Base-by-base conservation (phyloP, 2,797 vertebrate species). In the Buceros bicornis region DNA sequence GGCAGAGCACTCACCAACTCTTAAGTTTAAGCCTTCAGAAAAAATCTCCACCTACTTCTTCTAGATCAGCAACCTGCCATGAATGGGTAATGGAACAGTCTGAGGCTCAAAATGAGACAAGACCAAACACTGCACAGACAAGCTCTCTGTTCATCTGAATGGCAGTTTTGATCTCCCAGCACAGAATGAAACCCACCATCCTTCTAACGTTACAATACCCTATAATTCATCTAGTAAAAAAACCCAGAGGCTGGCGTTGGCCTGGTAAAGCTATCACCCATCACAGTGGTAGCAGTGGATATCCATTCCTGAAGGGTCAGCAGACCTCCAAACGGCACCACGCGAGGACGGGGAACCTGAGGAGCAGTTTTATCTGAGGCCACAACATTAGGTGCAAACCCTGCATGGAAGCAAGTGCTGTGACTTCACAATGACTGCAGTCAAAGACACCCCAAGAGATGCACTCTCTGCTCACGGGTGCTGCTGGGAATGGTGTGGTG, bases 371-470 rank as follows among this genome's bases (percentile, higher is more conserved):
- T 85, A 65, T 19, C 31, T 0, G 0, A 83, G 65, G 65, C 65
- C 80, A 43, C 56, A 13, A 6, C 0, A 0, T 79, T 51, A 82
- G 29, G 25, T 1, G 21, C 3, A 2, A 78, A 87, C 35, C 62
- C 29, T 1, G 61, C 3, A 1, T 5, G 3, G 69, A 58, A 43
- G 54, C 0, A 3, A 72, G 72, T 0, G 13, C 35, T 45, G 66
- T 1, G 10, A 57, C 45, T 60, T 45, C 1, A 50, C 22, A 11
- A 19, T 1, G 1, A 53, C 33, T 19, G 35, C 0, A 0, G 42
- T 20, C 53, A 87, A 58, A 37, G 45, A 16, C 56, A 83, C 9
- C 25, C 57, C 7, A 0, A 54, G 37, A 66, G 56, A 71, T 0
- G 21, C n/a, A 9, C 13, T 5, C 79, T 16, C 45, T 16, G 62